phyloP scores from a whole-genome alignment of 2,888 invertebrate genomes.

The Pheosia tremula region DNA sequence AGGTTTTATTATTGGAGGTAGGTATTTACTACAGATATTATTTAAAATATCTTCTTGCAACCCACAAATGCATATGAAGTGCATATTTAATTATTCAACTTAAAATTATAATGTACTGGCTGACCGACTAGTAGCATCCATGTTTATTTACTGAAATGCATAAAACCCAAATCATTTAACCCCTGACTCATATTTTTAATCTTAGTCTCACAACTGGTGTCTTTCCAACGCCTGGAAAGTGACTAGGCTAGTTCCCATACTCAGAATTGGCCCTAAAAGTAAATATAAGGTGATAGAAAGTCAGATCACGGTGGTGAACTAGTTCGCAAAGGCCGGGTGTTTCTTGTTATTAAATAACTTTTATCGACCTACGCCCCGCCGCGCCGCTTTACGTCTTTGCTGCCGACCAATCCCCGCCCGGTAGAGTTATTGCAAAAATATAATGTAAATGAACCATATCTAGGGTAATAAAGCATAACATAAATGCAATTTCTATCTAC shows the following conservation, averaged over 20 bases:
- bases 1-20: neutral
- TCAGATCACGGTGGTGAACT: slow-evolving; percentile 50
- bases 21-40: too few relatives aligned
- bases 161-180: too few relatives aligned
- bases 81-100: too few relatives aligned
- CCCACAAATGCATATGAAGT: too few relatives aligned
- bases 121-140: too few relatives aligned
- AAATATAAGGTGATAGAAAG: slow-evolving; percentile 38
- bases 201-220: too few relatives aligned
- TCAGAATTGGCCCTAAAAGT: neutral
- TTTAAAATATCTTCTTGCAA: too few relatives aligned
- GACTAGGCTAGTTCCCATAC: too few relatives aligned
- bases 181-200: too few relatives aligned
- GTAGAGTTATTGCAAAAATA: slow-evolving; percentile 50
- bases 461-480: slow-evolving; percentile 35
- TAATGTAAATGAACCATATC: slow-evolving; percentile 33
- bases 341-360: slow-evolving; percentile 81
- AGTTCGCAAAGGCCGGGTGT: slow-evolving; percentile 57
- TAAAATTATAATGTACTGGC: neutral
- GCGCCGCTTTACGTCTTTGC: slow-evolving; percentile 41
- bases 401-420: slow-evolving; percentile 39
- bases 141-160: too few relatives aligned
- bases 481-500: slow-evolving; percentile 15
- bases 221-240: too few relatives aligned
- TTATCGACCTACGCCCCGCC: slow-evolving; percentile 66